phyloP scores from a whole-genome alignment of 2,888 invertebrate species.

The Chrysomela aeneicollis region DNA sequence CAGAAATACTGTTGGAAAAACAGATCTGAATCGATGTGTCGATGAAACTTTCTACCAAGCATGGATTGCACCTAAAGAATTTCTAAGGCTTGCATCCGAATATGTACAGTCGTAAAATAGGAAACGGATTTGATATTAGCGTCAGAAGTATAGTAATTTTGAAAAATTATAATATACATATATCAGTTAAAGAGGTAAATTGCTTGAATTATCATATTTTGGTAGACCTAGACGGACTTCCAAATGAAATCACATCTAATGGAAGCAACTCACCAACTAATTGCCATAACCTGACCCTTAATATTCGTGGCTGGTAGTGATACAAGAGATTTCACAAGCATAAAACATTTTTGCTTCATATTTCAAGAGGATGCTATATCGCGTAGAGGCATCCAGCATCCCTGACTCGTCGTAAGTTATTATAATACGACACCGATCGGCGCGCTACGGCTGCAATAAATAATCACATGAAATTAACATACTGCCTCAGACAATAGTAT shows the following conservation, averaged over 20 bases:
- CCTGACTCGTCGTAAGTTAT: constrained; percentile 47
- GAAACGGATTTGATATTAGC: no score
- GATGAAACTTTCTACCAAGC: no score
- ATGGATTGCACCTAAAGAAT: no score
- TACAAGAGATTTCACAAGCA: constrained; percentile 37
- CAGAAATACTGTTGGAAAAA: no score
- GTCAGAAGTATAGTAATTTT: no score
- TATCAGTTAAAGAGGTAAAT: no score
- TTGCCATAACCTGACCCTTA: constrained; percentile 32
- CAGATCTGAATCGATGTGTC: no score
- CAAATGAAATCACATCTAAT: constrained; percentile 18
- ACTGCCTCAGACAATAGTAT: constrained; percentile 50
- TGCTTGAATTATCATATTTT: no score
- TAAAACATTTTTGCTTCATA: constrained; percentile 40
- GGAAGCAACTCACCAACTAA: constrained; percentile 30
- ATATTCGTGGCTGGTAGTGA: constrained; percentile 37
- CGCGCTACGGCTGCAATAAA: constrained; percentile 54
- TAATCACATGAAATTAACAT: constrained; percentile 57
- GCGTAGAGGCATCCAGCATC: constrained; percentile 21
- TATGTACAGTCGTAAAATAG: no score
- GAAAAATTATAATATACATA: no score
- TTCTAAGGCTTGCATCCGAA: no score
- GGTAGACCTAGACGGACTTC: no score
- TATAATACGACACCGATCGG: constrained; percentile 52
- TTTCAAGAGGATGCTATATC: constrained; percentile 26